Base-by-base conservation (phyloP, 1,140 invertebrate species). In the Laodelphax striatellus region DNA sequence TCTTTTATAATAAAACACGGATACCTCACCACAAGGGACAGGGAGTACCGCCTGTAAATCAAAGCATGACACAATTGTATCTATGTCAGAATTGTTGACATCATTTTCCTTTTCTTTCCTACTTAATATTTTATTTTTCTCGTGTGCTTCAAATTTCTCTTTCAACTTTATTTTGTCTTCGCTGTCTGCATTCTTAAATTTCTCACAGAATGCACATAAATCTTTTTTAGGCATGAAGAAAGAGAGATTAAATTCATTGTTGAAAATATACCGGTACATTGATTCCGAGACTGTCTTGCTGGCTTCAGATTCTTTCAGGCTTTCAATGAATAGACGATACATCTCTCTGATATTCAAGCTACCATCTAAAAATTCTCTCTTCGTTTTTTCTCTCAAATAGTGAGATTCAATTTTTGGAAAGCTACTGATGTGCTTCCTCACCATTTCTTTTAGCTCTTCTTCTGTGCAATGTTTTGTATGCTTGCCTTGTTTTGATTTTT, bases 41-140 rank as follows among this genome's bases (percentile, higher is more conserved):
- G 11, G 55, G 5, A 57, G 22, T 17, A 57, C 55, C 16, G 55
- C 55, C 41, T 57, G 55, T 16, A 57, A 6, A 17, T 57, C 55
- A 50, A 19, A 50, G 16, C 3, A 19, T 19, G 3, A 50, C 6
- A 6, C 6, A 17, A 50, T 50, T 22, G 21, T 19, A 50, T 50
- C 46, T 5, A 38, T 38, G 11, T 50, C 6, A 19, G 16, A 17
- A 50, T 14, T 11, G 6, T 50, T 50, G 21, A 50, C 46, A 50
- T 50, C 6, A 19, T 11, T 50, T 22, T 50, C 46, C 11, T 50
- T 50, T 5, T 50, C 6, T 50, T 50, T 17, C 11, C 46, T 17
- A 22, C n/a, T 50, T 9, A 50, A 22, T 50, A 19, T 50, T 22
- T 50, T 50, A 19, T 50, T 22, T 17, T 50, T 22, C 16, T 50